Evolutionary conservation across 1,140 invertebrate species (phyloP), one percentile per base, ranked within the genome.

Genomic region (Drosophila pruinosa): DNA sequence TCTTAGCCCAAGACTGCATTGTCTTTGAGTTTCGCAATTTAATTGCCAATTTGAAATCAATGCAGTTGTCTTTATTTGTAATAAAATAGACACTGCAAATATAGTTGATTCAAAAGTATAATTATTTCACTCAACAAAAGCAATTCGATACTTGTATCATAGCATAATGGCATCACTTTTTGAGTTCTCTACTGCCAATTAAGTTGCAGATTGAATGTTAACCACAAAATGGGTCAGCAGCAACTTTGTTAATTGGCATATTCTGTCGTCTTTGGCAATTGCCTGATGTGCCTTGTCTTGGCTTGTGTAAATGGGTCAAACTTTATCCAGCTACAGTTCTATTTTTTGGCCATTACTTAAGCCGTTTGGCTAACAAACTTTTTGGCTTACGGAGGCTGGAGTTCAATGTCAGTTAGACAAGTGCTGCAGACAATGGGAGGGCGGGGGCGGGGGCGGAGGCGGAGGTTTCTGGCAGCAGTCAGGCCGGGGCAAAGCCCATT

Each of bases 351-450:
- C 53, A 17, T 69, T 47, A 47, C 41, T 24, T 21, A 64, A 41
- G 22, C 22, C 41, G 34, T 61, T 58, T 70, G n/a, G 15, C 39
- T 8, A 45, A 31, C 48, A 34, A 14, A 36, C 24, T 15, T 15
- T 10, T n/a, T 6, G n/a, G n/a, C n/a, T n/a, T n/a, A 34, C 31
- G 10, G 3, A 6, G 31, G 6, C 10, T 19, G 26, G 68, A 71
- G 61, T 71, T 70, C 68, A 71, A 71, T 65, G 68, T 71, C 68
- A 57, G 68, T 65, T 71, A 43, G 81, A 73, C 80, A 83, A 86
- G 80, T 83, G 80, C 74, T 64, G 31, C 63, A 50, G 8, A 39
- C 43, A 43, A 26, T 10, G 8, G 28, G 10, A 17, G 19, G 10
- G 57, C 43, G 14, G 17, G 14, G 10, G 6, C 34, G n/a, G 14